These are phyloP conservation scores for Myiagra hebetior DNA, from an alignment of 2,113 vertebrate species.

Conservation along the genomic window DNA sequence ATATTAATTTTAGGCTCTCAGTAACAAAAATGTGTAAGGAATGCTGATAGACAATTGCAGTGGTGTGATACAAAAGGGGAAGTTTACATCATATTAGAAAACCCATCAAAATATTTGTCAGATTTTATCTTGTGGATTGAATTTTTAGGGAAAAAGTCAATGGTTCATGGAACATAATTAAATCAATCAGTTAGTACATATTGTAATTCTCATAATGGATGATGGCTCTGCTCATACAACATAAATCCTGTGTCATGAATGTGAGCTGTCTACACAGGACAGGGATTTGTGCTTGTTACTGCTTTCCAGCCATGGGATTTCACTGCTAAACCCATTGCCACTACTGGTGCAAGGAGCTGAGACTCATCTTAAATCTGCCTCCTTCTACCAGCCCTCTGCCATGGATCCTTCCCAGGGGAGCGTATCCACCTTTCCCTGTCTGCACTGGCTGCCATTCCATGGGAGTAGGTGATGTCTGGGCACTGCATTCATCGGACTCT, in stretches of 20 bases:
- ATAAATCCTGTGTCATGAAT: background rate
- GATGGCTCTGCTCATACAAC: background rate
- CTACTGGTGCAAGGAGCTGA: background rate
- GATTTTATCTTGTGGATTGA: background rate
- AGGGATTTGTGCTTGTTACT: background rate
- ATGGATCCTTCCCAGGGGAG: background rate
- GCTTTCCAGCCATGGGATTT: background rate
- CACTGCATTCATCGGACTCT: background rate
- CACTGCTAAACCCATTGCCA: background rate
- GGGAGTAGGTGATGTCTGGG: background rate
- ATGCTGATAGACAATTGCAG: background rate
- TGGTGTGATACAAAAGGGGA: background rate
- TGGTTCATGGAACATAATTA: background rate
- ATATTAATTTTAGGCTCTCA: background rate
- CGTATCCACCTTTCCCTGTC: accelerated
- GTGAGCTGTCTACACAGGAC: background rate
- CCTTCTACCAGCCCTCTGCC: background rate
- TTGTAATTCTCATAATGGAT: background rate
- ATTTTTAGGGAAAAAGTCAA: background rate
- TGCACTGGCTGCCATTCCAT: background rate
- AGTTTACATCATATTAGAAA: background rate
- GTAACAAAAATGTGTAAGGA: background rate
- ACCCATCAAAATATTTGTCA: background rate
- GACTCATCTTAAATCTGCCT: accelerated
- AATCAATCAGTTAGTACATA: background rate